Evolutionary conservation across 2,113 vertebrate genomes (phyloP), one percentile per base, ranked within the genome.

Genomic region (Passer montanus): DNA sequence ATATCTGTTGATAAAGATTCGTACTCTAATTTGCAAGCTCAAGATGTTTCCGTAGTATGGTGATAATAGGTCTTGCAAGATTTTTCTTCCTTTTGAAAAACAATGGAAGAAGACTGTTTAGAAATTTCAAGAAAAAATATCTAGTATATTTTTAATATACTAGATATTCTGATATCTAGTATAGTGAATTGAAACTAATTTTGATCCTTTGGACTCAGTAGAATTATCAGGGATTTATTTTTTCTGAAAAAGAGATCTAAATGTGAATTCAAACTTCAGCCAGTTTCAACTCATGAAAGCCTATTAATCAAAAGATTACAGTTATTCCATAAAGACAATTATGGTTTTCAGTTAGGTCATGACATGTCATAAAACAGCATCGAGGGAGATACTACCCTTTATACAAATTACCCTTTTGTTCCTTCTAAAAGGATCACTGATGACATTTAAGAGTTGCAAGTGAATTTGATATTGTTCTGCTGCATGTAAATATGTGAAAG

Each of bases 261-360:
- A 94, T 75, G 35, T 75, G 33, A 89, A n/a, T 10, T 30, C 13
- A 72, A 81, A 92, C 21, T 72, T 92, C 73, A 91, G 75, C n/a
- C 12, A 68, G 20, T 68, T 92, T 63, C 49, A 87, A 31, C 31
- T 72, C 2, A 2, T 64, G 62, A 87, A 91, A 89, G 24, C 49
- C 39, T 94, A 77, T 92, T 93, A 78, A 92, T 96, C 91, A 89
- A 77, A 92, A 92, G 19, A 95, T 75, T 89, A 47, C 44, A 91
- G 73, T 84, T 89, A 84, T 92, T 91, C 84, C 69, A 50, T 64
- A 72, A 75, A 92, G 44, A 94, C 77, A 93, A 91, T 95, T 56
- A 81, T 24, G n/a, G 37, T 60, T 92, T 96, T 93, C 67, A 90
- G 44, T 76, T 64, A 75, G 85, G 92, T 95, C 87, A 87, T 83